These are phyloP conservation scores for Acropora tenuis DNA, from an alignment of 64 coral and sea anemone genomes.

Conservation along the genomic window DNA sequence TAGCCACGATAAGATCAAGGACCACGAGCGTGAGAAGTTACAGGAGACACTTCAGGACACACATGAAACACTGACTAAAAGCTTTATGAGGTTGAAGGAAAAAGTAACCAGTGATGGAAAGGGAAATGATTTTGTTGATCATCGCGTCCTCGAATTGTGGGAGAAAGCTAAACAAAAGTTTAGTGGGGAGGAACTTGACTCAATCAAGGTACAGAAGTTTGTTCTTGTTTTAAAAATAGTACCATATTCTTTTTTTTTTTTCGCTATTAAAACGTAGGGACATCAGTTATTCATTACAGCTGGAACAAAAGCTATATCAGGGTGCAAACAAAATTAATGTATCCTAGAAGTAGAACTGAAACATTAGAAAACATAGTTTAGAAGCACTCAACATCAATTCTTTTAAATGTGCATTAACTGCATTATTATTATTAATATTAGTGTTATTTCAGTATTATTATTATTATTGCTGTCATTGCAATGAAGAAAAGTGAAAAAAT, in stretches of 20 bases:
- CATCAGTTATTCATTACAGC: too few relatives aligned
- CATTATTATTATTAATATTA: too few relatives aligned
- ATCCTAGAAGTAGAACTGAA: too few relatives aligned
- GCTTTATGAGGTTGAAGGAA: constrained; percentile 59
- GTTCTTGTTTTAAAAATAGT: neutral
- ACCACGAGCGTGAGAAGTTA: constrained; percentile 59
- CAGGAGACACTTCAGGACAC: constrained; percentile 54
- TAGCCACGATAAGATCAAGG: constrained; percentile 21
- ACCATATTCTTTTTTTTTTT: neutral
- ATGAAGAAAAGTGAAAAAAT: too few relatives aligned
- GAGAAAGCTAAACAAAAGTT: constrained; percentile 66
- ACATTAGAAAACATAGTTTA: too few relatives aligned
- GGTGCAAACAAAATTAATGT: too few relatives aligned
- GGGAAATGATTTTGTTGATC: constrained; percentile 46
- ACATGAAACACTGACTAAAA: constrained; percentile 47
- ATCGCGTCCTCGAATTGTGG: constrained; percentile 78
- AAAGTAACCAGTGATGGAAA: constrained; percentile 48
- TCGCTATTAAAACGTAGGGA: too few relatives aligned
- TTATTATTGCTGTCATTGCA: too few relatives aligned
- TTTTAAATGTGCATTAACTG: too few relatives aligned
- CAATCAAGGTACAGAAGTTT: constrained; percentile 71
- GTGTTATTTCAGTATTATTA: too few relatives aligned
- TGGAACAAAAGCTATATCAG: too few relatives aligned
- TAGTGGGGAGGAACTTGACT: constrained; percentile 60
- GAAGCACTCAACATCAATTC: too few relatives aligned